These are phyloP conservation scores for Heteromyza rotundicornis DNA, from an alignment of 2,888 invertebrate species.

Conservation along the genomic window DNA sequence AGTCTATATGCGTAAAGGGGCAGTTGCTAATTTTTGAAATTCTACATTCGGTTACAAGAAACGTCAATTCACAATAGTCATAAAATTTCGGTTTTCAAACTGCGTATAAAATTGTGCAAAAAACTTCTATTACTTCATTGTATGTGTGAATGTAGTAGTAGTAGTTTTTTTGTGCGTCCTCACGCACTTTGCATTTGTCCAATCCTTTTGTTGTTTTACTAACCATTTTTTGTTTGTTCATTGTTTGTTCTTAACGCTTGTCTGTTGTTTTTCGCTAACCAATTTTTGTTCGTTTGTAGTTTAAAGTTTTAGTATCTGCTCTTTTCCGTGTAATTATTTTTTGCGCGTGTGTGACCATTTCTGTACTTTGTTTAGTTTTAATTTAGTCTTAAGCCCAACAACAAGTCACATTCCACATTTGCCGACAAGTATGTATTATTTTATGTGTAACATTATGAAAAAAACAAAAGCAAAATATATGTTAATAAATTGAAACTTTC, in stretches of 20 bases:
- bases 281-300: conserved; percentile 31
- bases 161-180: conserved; percentile 50
- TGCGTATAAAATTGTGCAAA: conserved; percentile 45
- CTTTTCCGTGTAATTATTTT: conserved; percentile 4
- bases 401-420: conserved; percentile 9
- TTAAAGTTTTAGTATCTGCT: conserved; percentile 40
- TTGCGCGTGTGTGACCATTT: not conserved
- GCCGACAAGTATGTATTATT: not conserved
- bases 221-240: conserved; percentile 14
- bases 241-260: conserved; percentile 15
- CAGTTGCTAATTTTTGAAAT: conserved; percentile 19
- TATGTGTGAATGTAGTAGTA: conserved; percentile 38
- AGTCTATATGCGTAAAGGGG: not conserved
- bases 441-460: no score
- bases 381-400: not conserved
- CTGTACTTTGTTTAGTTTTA: conserved; percentile 5
- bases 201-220: conserved; percentile 22
- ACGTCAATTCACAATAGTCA: not conserved
- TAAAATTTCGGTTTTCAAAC: conserved; percentile 11
- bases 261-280: conserved; percentile 17
- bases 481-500: no score
- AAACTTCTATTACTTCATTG: conserved; percentile 49
- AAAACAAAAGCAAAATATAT: no score
- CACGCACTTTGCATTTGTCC: conserved; percentile 7
- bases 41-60: no score